Percentiles rank a stretch among this genome's conserved stretches.
phyloP scores from a whole-genome alignment of 1,140 invertebrate species.

The Melipona quadrifasciata region DNA sequence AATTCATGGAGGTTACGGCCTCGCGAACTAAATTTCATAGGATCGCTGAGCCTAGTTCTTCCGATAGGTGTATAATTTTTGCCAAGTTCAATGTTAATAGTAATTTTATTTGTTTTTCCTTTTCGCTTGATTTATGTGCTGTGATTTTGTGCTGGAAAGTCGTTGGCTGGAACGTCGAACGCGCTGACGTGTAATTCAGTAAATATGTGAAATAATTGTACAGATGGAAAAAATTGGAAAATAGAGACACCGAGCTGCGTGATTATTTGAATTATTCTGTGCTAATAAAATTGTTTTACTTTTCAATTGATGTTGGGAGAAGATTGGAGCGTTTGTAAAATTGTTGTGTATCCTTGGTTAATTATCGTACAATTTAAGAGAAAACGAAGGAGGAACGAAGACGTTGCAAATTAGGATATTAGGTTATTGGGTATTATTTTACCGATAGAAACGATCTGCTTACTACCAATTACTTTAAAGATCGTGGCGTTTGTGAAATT shows the following conservation, averaged over 20 bases:
- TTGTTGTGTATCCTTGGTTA: neutral
- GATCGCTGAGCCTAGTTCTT: neutral
- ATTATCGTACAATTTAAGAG: neutral
- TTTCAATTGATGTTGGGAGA: neutral
- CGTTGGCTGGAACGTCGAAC: neutral
- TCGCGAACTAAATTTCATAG: neutral
- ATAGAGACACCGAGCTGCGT: neutral
- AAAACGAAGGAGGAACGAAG: neutral
- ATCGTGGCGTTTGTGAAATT: neutral
- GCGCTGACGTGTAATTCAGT: neutral
- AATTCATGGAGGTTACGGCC: slow-evolving; percentile 14
- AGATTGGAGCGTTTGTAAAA: neutral
- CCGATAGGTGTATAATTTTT: neutral
- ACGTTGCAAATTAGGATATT: neutral
- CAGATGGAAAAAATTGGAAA: neutral
- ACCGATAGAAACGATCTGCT: neutral
- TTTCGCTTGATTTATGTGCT: neutral
- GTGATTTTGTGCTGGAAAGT: neutral
- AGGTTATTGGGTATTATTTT: neutral
- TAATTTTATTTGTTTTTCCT: neutral
- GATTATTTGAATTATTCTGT: neutral
- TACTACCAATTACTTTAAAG: neutral
- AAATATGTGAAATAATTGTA: neutral
- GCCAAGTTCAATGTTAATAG: neutral
- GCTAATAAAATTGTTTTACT: neutral